These are phyloP conservation scores for Rhincodon typus DNA, from an alignment of 2,797 vertebrate species.

Conservation along the genomic window DNA sequence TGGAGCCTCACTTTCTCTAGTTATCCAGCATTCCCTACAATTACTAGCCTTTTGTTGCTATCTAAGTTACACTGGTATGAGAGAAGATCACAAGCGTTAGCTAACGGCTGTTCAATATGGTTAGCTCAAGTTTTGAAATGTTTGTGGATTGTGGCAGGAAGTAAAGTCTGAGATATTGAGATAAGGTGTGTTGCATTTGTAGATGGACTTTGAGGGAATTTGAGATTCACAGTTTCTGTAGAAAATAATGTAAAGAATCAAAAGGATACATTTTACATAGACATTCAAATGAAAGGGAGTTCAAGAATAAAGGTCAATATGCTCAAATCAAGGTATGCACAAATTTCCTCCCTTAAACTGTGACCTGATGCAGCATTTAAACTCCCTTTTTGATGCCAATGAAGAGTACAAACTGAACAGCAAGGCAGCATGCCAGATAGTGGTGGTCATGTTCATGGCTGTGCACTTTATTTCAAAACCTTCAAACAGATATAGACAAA, in stretches of 20 bases:
- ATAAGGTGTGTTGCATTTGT: background rate
- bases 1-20: too few species aligned
- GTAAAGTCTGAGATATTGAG: background rate
- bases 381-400: background rate
- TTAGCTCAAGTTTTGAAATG: background rate
- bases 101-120: background rate
- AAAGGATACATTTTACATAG: background rate
- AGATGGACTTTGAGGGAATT: background rate
- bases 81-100: background rate
- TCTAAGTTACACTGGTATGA: background rate
- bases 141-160: background rate
- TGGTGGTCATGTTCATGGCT: background rate
- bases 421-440: background rate
- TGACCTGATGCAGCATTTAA: background rate
- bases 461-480: background rate
- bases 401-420: background rate
- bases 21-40: too few species aligned
- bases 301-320: background rate
- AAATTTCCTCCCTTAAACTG: background rate
- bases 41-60: too few species aligned
- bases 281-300: background rate
- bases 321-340: background rate
- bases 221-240: background rate
- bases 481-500: background rate
- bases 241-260: background rate